Evolutionary conservation across 2,797 vertebrate genomes (phyloP).

Genomic region (Linurgus olivaceus): DNA sequence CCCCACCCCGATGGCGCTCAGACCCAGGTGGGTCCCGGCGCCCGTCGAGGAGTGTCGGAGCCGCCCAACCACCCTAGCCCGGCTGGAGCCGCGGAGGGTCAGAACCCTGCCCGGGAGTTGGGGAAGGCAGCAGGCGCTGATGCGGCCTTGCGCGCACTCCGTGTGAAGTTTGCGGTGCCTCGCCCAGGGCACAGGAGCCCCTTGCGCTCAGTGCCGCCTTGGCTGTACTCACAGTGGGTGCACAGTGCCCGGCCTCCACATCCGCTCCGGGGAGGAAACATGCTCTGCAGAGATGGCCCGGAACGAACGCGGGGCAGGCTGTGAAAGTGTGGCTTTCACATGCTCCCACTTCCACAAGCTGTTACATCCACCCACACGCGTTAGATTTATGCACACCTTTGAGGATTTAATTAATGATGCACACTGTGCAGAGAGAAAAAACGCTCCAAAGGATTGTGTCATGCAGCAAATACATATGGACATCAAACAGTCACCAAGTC

Average conservation of each 20-base stretch:
- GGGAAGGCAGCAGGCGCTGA: not conserved
- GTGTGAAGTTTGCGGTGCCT: not conserved
- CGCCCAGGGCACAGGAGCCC: fast-evolving
- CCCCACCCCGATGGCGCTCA: not conserved
- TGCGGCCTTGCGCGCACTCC: not conserved
- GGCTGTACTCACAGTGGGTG: not conserved
- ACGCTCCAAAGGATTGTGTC: not conserved
- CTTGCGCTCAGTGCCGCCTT: fast-evolving
- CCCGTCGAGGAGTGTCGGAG: too few species aligned
- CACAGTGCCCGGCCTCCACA: not conserved
- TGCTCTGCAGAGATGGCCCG: fast-evolving
- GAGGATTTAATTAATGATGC: not conserved
- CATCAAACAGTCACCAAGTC: not conserved
- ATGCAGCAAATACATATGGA: fast-evolving
- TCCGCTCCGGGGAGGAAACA: not conserved
- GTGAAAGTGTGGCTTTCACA: fast-evolving
- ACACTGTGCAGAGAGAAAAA: not conserved
- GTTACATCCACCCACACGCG: not conserved
- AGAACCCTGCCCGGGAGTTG: fast-evolving
- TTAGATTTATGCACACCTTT: not conserved
- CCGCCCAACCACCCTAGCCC: fast-evolving
- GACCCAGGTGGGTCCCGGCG: not conserved
- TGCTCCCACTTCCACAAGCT: not conserved
- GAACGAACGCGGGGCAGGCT: fast-evolving
- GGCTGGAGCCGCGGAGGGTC: not conserved